Conservation (phyloP, 2,797 vertebrate genomes). For the Ctenopoma multispine region DNA sequence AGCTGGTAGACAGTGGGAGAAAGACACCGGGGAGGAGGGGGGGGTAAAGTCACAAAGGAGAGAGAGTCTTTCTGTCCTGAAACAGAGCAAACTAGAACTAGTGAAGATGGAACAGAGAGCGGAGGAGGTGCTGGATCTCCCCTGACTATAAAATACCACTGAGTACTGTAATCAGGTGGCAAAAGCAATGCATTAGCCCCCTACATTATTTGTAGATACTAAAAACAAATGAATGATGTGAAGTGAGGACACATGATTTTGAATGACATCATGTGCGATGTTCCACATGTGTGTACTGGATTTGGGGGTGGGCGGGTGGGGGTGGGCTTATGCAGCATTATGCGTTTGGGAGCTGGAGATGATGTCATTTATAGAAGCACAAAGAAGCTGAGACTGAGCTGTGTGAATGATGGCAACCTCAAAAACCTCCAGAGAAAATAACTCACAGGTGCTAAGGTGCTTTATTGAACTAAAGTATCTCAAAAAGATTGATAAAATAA, state of each 20-base stretch:
- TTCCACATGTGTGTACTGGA: constrained; percentile 66
- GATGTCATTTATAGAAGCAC: constrained; percentile 82
- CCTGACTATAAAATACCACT: constrained; percentile 17
- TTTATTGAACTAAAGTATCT: constrained; percentile 85
- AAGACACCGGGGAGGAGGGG: constrained; percentile 31
- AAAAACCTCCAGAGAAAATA: constrained; percentile 61
- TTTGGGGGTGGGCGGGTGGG: constrained; percentile 46
- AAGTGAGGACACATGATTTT: constrained; percentile 47
- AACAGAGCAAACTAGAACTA: constrained; percentile 55
- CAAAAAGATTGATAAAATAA: constrained; percentile 82
- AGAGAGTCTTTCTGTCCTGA: constrained; percentile 57
- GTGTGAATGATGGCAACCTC: constrained; percentile 59
- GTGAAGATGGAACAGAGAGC: constrained; percentile 35
- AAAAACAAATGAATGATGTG: constrained; percentile 32
- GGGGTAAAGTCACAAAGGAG: constrained; percentile 54
- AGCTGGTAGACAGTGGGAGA: constrained; percentile 76
- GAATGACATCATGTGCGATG: constrained; percentile 69
- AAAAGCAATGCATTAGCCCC: constrained; percentile 15
- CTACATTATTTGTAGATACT: not conserved
- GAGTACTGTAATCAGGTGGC: not conserved
- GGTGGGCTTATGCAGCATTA: constrained; percentile 62
- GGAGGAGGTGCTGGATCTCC: constrained; percentile 39
- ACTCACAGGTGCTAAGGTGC: constrained; percentile 86
- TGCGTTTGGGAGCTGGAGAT: constrained; percentile 71
- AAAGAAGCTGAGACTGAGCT: constrained; percentile 73